Evolutionary conservation across 2,113 vertebrate genomes (phyloP), one percentile per base, ranked within the genome.

Genomic region (Saguinus imperator): DNA sequence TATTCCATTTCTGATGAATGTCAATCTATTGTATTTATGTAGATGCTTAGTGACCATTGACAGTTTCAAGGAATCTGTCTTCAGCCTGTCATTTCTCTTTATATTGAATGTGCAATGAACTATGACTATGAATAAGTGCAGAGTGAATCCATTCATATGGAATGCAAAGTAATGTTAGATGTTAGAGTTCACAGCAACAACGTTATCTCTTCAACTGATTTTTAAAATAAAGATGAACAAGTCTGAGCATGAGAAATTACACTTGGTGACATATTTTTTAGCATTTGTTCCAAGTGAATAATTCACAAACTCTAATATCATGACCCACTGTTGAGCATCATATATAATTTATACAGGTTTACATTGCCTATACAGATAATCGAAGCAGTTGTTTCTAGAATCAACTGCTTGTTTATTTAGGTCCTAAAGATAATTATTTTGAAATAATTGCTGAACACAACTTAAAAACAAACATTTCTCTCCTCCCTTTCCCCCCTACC

Each of bases 381-480:
- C 57, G 89, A 97, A 80, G 50, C 94, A 88, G 94, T 58, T 89
- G 35, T 48, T 93, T 84, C 50, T 70, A 75, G 72, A 87, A 92
- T 43, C 48, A 66, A 35, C 88, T 72, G 75, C 48, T 83, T 73
- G 81, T 95, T 75, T 84, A 55, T 57, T 89, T 92, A 97, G 5
- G 21, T 35, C 85, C 52, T 94, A 96, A 98, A 99, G 97, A 98
- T 98, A 52, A 52, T 48, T 40, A 52, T 55, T 96, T 96, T 66
- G 66, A 43, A 97, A 96, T 48, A 96, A 97, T 87, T 80, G 4
- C n/a, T 3, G 5, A 80, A 85, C 86, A 75, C 92, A 77, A 89
- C 96, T 96, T 96, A 95, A 95, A 94, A 48, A 92, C 57, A 97
- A 37, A 79, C 29, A 83, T 68, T 58, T 92, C 20, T 73, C 23